phyloP scores from a whole-genome alignment of 2,113 vertebrate species.

The Mastomys coucha region DNA sequence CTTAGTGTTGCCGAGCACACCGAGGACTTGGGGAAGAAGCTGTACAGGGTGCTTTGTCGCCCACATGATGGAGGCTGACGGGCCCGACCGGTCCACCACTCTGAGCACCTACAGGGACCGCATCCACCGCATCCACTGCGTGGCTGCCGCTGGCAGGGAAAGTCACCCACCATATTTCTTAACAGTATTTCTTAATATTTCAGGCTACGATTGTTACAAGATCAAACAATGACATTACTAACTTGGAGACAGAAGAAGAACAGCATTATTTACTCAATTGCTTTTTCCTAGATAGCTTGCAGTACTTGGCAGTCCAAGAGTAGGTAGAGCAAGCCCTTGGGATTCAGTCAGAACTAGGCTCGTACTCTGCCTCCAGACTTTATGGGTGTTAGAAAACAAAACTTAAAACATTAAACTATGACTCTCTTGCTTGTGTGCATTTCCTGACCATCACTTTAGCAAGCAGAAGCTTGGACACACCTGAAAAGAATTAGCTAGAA shows the following conservation, averaged over 20 bases:
- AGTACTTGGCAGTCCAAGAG: conserved; percentile 43
- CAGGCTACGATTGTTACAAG: not conserved
- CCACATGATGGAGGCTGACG: too few species aligned
- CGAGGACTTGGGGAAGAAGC: too few species aligned
- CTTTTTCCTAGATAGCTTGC: conserved; percentile 58
- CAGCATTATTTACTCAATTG: conserved; percentile 47
- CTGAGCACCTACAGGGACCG: too few species aligned
- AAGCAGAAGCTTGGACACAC: not conserved
- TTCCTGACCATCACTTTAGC: not conserved
- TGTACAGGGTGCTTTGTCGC: too few species aligned
- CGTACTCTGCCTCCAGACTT: not conserved
- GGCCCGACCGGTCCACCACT: too few species aligned
- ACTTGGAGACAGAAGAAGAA: conserved; percentile 10
- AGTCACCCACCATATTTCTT: not conserved
- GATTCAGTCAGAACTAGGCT: not conserved
- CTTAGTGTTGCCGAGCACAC: too few species aligned
- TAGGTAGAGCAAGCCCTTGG: not conserved
- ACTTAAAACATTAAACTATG: not conserved
- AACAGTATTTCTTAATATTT: not conserved
- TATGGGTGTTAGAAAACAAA: not conserved
- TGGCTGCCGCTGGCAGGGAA: too few species aligned
- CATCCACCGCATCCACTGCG: too few species aligned
- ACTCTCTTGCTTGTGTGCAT: not conserved
- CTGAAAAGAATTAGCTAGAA: not conserved
- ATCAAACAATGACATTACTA: not conserved